These are phyloP conservation scores for Zonotrichia leucophrys DNA, from an alignment of 2,113 vertebrate genomes.

Conservation along the genomic window DNA sequence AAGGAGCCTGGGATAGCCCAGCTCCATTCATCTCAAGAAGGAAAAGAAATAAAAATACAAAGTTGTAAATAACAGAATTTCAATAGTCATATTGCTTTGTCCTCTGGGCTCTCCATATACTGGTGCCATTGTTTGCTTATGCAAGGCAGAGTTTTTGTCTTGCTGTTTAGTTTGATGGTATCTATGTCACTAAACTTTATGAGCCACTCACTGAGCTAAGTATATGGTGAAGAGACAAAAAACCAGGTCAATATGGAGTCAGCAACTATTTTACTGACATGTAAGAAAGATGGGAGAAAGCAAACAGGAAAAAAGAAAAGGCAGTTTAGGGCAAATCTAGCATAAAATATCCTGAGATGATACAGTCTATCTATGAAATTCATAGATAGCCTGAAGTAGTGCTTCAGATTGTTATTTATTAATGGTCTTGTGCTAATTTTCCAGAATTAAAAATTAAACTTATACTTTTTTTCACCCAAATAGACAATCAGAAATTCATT, in stretches of 20 bases:
- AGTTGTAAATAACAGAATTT: constrained; percentile 40
- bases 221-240: constrained; percentile 12
- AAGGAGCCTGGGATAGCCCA: background rate
- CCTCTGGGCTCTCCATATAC: background rate
- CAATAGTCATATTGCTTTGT: constrained; percentile 23
- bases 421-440: background rate
- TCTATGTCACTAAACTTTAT: constrained; percentile 41
- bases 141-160: constrained; percentile 14
- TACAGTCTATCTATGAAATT: background rate
- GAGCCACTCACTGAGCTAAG: constrained; percentile 43
- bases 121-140: constrained; percentile 4
- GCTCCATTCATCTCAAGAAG: background rate
- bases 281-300: background rate
- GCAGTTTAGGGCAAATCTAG: background rate
- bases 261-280: constrained; percentile 25
- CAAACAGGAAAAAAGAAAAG: background rate
- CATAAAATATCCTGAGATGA: background rate
- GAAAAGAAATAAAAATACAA: constrained; percentile 19
- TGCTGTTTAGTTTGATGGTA: constrained; percentile 14
- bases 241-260: constrained; percentile 11
- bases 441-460: background rate
- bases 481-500: background rate
- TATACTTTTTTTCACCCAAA: background rate
- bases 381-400: background rate
- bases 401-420: background rate